These are phyloP conservation scores for Ptychadena robeensis DNA, from an alignment of 2,797 vertebrate species.

Conservation along the genomic window DNA sequence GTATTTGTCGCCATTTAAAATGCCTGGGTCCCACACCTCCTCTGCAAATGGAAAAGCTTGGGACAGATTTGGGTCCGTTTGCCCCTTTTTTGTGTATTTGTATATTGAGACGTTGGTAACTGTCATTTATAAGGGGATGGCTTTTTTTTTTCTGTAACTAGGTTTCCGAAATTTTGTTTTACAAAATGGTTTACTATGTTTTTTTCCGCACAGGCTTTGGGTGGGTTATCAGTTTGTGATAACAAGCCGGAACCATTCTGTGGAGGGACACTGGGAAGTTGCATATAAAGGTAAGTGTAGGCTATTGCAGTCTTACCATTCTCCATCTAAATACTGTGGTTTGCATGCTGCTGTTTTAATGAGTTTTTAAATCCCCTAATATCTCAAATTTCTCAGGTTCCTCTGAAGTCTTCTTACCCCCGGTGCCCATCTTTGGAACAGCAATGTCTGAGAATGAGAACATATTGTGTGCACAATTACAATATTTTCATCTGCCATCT, in stretches of 20 bases:
- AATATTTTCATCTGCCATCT: constrained; percentile 88
- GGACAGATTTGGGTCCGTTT: too few relatives aligned
- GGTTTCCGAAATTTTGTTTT: neutral
- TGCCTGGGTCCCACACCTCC: too few relatives aligned
- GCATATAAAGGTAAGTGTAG: constrained; percentile 89
- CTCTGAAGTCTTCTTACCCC: constrained; percentile 92
- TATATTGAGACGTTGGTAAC: too few relatives aligned
- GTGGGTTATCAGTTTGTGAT: constrained; percentile 98
- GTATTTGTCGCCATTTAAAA: too few relatives aligned
- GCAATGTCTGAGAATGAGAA: constrained; percentile 85
- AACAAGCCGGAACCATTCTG: constrained; percentile 88
- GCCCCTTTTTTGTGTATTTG: too few relatives aligned
- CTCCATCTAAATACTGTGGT: too few relatives aligned
- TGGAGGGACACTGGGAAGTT: constrained; percentile 95
- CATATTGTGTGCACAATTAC: constrained; percentile 92
- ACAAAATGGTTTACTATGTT: neutral
- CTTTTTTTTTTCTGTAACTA: neutral
- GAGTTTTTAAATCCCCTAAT: neutral
- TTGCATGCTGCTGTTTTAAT: too few relatives aligned
- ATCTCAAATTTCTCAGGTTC: constrained; percentile 79
- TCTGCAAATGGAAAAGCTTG: too few relatives aligned
- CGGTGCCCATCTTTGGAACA: constrained; percentile 81
- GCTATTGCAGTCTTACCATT: neutral
- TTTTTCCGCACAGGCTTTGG: constrained; percentile 84
- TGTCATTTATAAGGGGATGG: too few relatives aligned